These are phyloP conservation scores for Andrena fulva DNA, from an alignment of 2,888 invertebrate genomes.

Conservation along the genomic window DNA sequence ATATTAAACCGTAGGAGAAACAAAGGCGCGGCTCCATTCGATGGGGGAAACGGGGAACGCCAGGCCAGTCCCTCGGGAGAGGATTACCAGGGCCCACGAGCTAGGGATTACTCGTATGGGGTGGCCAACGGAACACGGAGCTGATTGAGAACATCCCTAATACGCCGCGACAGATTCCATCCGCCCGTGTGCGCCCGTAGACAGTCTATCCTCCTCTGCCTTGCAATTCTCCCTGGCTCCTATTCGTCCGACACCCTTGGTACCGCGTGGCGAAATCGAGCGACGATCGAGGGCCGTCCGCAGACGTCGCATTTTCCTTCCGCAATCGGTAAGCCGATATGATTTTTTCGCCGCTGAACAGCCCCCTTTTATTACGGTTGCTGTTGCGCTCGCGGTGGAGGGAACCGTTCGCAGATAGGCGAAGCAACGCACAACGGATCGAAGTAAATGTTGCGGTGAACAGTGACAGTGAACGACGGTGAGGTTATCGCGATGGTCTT, in stretches of 20 bases:
- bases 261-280: conserved; percentile 41
- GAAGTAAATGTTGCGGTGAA: neutral
- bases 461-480: neutral
- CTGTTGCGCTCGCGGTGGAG: neutral
- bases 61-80: conserved; percentile 78
- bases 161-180: conserved; percentile 86
- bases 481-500: neutral
- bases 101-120: conserved; percentile 82
- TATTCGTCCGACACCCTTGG: conserved; percentile 39
- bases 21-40: conserved; percentile 69
- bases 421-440: neutral
- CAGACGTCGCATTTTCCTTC: conserved; percentile 51
- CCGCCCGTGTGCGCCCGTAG: conserved; percentile 83
- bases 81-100: conserved; percentile 81
- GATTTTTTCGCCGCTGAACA: conserved; percentile 33
- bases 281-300: conserved; percentile 27
- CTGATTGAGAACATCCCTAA: conserved; percentile 87
- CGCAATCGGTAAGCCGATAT: conserved; percentile 56
- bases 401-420: neutral
- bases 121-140: conserved; percentile 80
- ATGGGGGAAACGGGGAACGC: conserved; percentile 61
- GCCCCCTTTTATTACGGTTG: conserved; percentile 26
- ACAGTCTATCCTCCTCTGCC: conserved; percentile 68
- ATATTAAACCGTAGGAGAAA: conserved; percentile 80
- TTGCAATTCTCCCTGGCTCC: conserved; percentile 67